Evolutionary conservation across 2,113 vertebrate genomes (phyloP).

Genomic region (Podarcis raffonei): DNA sequence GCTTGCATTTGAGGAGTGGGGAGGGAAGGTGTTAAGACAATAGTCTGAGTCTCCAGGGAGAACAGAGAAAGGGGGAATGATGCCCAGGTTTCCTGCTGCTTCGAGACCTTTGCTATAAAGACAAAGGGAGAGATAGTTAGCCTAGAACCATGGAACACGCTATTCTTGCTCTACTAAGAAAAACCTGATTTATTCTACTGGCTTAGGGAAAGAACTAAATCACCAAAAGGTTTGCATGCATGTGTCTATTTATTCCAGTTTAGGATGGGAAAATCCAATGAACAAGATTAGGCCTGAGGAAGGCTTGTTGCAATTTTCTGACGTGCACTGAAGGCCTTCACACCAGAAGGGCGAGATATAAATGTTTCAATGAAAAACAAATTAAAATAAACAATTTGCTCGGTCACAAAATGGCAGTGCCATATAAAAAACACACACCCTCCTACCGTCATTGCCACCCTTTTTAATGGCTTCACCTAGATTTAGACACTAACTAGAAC

Average conservation of each 20-base stretch:
- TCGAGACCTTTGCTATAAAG: slow-evolving; percentile 39
- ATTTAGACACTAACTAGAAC: neutral
- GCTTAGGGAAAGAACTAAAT: neutral
- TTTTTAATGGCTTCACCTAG: neutral
- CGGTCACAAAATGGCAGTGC: neutral
- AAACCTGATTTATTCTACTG: neutral
- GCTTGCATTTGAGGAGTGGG: slow-evolving; percentile 52
- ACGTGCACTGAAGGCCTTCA: neutral
- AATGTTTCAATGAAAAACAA: neutral
- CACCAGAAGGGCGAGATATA: neutral
- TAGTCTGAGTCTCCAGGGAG: slow-evolving; percentile 73
- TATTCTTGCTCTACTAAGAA: neutral
- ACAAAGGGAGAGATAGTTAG: slow-evolving; percentile 28
- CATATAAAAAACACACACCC: no score
- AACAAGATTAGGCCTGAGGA: neutral
- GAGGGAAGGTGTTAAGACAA: slow-evolving; percentile 57
- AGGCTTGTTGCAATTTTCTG: neutral
- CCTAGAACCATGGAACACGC: neutral
- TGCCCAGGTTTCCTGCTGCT: slow-evolving; percentile 28
- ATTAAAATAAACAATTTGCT: neutral
- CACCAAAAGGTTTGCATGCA: neutral
- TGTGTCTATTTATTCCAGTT: neutral
- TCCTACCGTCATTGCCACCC: neutral
- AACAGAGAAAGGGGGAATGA: slow-evolving; percentile 44
- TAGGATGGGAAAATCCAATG: neutral